Conservation (phyloP, 2,113 vertebrate genomes). For the Mixornis gularis region DNA sequence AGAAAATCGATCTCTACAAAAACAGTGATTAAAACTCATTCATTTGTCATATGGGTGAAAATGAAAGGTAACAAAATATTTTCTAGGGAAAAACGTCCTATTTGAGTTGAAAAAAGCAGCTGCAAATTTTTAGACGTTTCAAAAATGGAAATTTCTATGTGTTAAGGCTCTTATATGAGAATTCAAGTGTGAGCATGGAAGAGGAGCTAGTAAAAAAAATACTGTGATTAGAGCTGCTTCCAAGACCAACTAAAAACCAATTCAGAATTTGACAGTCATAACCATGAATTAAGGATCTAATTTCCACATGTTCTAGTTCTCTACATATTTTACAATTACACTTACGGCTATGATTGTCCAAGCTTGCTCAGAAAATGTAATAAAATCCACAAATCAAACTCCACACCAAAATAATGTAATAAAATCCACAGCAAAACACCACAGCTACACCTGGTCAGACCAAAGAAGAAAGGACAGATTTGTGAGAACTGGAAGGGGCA, state of each 20-base stretch:
- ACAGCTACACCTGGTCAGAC: not conserved
- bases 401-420: not conserved
- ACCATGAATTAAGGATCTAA: not conserved
- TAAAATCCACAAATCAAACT: not conserved
- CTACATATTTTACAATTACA: not conserved
- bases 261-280: not conserved
- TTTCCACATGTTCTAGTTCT: not conserved
- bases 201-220: not conserved
- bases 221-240: not conserved
- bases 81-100: not conserved
- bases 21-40: slow-evolving; percentile 44
- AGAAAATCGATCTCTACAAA: not conserved
- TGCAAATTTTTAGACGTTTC: not conserved
- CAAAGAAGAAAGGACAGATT: not conserved
- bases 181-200: not conserved
- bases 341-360: not conserved
- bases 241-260: not conserved
- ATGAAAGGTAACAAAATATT: not conserved
- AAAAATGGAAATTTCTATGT: not conserved
- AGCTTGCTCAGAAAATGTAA: not conserved
- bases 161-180: not conserved
- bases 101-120: not conserved
- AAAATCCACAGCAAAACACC: not conserved
- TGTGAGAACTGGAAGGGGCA: not conserved
- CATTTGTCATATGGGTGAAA: not conserved